Evolutionary conservation across 2,888 invertebrate species (phyloP).

Genomic region (Stegophylla sp.): DNA sequence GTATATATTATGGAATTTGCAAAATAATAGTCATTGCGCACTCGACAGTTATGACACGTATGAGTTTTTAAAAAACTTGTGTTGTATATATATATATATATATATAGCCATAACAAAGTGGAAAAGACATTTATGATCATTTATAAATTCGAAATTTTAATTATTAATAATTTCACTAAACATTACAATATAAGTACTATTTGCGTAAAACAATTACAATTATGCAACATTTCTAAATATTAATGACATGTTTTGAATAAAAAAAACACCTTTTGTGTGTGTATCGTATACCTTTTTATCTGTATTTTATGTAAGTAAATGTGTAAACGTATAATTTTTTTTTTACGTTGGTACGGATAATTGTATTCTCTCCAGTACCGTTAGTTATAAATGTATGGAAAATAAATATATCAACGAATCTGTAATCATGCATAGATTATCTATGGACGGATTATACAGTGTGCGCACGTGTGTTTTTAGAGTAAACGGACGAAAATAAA

Average conservation of each 20-base stretch:
- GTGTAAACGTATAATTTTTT: not conserved
- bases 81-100: not conserved
- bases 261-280: not conserved
- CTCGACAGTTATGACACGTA: not conserved
- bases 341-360: not conserved
- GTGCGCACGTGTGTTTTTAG: too few relatives aligned
- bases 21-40: not conserved
- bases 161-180: constrained; percentile 4
- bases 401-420: too few relatives aligned
- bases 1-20: not conserved
- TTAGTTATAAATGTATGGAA: too few relatives aligned
- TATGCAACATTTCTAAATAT: not conserved
- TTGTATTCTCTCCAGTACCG: not conserved
- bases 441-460: too few relatives aligned
- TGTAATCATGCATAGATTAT: too few relatives aligned
- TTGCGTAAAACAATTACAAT: not conserved
- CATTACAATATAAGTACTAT: not conserved
- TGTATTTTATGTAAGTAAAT: not conserved
- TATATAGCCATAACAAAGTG: not conserved
- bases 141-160: not conserved
- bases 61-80: not conserved
- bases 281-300: not conserved
- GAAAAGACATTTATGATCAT: not conserved
- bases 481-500: too few relatives aligned
- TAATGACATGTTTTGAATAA: not conserved